phyloP scores from a whole-genome alignment of 2,797 vertebrate species.

The Corythornis leucogaster region DNA sequence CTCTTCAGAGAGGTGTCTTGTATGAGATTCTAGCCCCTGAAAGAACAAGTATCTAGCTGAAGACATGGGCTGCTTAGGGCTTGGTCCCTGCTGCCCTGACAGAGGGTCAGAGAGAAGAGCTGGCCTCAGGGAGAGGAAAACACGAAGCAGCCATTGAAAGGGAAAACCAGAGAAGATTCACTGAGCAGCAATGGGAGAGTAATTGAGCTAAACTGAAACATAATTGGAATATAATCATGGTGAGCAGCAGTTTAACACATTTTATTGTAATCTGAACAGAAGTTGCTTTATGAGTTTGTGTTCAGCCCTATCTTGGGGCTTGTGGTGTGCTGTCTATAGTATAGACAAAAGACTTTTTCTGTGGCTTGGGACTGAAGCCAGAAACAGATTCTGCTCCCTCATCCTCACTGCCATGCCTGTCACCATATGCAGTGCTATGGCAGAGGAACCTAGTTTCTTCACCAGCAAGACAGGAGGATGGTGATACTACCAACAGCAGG shows the following conservation, averaged over 20 bases:
- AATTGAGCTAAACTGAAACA: conserved; percentile 81
- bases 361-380: neutral
- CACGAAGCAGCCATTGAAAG: conserved; percentile 63
- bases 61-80: neutral
- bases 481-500: neutral
- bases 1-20: neutral
- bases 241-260: conserved; percentile 50
- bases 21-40: fast-evolving
- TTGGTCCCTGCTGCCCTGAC: neutral
- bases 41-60: neutral
- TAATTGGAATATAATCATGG: conserved; percentile 76
- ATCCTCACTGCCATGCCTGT: neutral
- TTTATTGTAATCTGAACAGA: conserved; percentile 65
- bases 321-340: neutral
- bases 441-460: neutral
- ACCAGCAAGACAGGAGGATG: neutral
- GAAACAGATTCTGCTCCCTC: neutral
- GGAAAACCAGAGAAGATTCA: conserved; percentile 53
- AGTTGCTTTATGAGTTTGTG: conserved; percentile 41
- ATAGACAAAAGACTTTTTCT: neutral
- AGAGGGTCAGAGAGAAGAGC: neutral
- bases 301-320: neutral
- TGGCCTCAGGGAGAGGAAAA: conserved; percentile 16
- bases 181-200: conserved; percentile 75
- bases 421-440: fast-evolving